These are phyloP conservation scores for Porphyrio hochstetteri DNA, from an alignment of 2,113 vertebrate species.

Conservation along the genomic window DNA sequence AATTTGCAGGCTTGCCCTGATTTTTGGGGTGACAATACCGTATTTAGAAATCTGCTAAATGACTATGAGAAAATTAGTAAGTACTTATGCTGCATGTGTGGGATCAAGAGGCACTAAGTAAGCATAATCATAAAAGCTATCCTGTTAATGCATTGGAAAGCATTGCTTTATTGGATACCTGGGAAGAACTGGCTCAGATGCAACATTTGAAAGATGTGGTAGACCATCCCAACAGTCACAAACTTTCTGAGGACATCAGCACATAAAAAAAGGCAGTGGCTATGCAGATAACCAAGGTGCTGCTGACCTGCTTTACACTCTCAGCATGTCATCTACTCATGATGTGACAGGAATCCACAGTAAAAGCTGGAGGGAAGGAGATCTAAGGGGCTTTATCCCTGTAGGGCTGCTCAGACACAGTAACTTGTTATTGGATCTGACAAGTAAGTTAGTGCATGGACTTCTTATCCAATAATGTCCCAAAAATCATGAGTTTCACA, in stretches of 20 bases:
- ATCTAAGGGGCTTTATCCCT: neutral
- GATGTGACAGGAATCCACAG: neutral
- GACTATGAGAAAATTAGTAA: neutral
- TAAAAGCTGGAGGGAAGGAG: neutral
- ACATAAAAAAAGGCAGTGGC: neutral
- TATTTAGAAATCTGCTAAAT: neutral
- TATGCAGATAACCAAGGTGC: neutral
- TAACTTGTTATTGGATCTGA: neutral
- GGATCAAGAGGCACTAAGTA: neutral
- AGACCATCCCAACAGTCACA: neutral
- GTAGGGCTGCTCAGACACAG: neutral
- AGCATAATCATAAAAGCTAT: neutral
- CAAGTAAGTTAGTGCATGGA: neutral
- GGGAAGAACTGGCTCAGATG: neutral
- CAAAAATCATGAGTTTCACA: neutral
- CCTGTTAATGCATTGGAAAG: neutral
- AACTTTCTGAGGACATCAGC: neutral
- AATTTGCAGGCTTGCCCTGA: neutral
- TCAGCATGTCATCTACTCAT: neutral
- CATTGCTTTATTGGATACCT: neutral
- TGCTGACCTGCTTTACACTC: neutral
- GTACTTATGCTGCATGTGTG: neutral
- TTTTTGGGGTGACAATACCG: neutral
- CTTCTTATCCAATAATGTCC: neutral
- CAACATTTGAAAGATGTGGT: neutral